These are phyloP conservation scores for Pygocentrus nattereri DNA, from an alignment of 2,797 vertebrate genomes.

Conservation along the genomic window DNA sequence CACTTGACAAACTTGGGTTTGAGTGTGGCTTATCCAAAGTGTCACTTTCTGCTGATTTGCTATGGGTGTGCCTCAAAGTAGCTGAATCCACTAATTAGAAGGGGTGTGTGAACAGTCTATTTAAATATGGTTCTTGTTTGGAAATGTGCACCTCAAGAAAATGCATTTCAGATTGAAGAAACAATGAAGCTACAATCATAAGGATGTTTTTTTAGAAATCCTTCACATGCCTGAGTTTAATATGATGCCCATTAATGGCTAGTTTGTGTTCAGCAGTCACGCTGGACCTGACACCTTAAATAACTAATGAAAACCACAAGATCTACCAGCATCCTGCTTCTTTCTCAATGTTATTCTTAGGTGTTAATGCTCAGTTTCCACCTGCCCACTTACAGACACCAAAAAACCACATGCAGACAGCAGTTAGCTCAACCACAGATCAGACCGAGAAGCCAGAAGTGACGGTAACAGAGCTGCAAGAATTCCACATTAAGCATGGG, in stretches of 20 bases:
- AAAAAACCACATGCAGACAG: background rate
- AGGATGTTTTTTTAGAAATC: background rate
- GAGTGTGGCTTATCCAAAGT: too few relatives aligned
- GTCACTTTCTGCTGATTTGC: background rate
- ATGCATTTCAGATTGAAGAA: background rate
- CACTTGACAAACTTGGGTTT: too few relatives aligned
- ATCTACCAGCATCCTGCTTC: background rate
- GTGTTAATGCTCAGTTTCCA: background rate
- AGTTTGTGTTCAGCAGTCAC: background rate
- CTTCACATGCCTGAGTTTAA: background rate
- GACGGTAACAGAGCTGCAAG: background rate
- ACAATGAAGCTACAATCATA: background rate
- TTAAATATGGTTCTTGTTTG: background rate
- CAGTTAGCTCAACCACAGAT: background rate
- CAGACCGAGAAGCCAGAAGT: conserved; percentile 5
- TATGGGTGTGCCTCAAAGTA: background rate
- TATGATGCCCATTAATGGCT: background rate
- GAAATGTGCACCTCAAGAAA: background rate
- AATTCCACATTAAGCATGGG: background rate
- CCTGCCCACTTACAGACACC: background rate
- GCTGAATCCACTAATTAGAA: background rate
- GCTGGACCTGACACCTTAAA: background rate
- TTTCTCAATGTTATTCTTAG: background rate
- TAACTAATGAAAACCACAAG: background rate
- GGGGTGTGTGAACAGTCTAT: background rate